Percentiles rank a stretch among this genome's conserved stretches.
phyloP scores from a whole-genome alignment of 2,888 invertebrate species.

The Balanococcus diminutus region DNA sequence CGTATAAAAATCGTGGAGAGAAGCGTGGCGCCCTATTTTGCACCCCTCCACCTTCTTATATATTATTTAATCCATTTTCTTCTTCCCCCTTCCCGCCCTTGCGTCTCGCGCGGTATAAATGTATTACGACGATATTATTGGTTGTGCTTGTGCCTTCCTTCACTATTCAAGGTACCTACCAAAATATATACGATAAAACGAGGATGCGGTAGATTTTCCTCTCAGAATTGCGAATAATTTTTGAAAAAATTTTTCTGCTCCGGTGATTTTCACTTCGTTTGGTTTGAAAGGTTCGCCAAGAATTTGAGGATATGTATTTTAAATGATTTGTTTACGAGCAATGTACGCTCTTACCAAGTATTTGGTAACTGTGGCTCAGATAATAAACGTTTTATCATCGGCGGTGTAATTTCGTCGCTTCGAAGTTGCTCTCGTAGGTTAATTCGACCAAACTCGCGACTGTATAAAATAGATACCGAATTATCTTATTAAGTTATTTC shows the following conservation, averaged over 20 bases:
- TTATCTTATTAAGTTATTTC: neutral
- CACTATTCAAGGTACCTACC: neutral
- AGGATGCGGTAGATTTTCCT: neutral
- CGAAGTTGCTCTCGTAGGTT: neutral
- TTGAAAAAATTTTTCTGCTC: neutral
- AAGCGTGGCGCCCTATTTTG: conserved; percentile 4
- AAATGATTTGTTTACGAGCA: neutral
- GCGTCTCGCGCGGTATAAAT: neutral
- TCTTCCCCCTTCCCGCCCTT: neutral
- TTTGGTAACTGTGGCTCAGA: neutral
- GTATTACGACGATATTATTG: neutral
- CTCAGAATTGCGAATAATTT: neutral
- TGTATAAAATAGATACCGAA: neutral
- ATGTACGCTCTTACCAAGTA: neutral
- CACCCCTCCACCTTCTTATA: neutral
- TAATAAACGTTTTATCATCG: neutral
- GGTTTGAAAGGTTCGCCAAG: neutral
- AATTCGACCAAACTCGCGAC: neutral
- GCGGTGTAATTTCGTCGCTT: neutral
- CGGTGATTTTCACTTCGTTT: neutral
- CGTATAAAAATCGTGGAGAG: conserved; percentile 1
- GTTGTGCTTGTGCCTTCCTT: neutral
- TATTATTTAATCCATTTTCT: conserved; percentile 17
- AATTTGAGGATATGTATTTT: neutral
- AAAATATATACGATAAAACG: neutral